These are phyloP conservation scores for Cololabis saira DNA, from an alignment of 2,113 vertebrate species.

Conservation along the genomic window DNA sequence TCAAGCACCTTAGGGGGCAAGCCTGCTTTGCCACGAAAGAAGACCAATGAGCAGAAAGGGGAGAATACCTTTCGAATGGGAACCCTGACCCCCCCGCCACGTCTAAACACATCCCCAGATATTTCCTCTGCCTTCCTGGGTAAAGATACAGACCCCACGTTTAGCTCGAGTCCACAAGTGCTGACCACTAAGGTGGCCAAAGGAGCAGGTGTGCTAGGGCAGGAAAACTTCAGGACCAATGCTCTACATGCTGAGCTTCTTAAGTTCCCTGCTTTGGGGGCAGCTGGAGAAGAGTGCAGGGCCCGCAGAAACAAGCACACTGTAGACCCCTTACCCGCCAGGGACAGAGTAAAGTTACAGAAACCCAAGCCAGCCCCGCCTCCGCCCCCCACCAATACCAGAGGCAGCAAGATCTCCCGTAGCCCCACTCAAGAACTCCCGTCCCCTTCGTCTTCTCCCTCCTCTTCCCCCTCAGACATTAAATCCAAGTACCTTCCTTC, in stretches of 20 bases:
- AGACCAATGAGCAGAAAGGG: slow-evolving; percentile 83
- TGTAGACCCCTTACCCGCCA: slow-evolving; percentile 77
- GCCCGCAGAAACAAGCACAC: slow-evolving; percentile 86
- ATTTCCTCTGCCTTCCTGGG: slow-evolving; percentile 63
- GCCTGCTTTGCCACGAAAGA: slow-evolving; percentile 92
- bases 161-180: slow-evolving; percentile 88
- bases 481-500: slow-evolving; percentile 81
- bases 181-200: slow-evolving; percentile 88
- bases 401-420: slow-evolving; percentile 83
- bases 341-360: slow-evolving; percentile 87
- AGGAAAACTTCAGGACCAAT: slow-evolving; percentile 83
- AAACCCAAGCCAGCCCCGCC: slow-evolving; percentile 93
- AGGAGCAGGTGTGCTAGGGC: slow-evolving; percentile 79
- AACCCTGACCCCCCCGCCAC: slow-evolving; percentile 88
- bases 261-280: slow-evolving; percentile 78
- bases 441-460: slow-evolving; percentile 38
- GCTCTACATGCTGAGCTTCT: slow-evolving; percentile 81
- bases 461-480: slow-evolving; percentile 54
- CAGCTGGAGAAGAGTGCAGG: slow-evolving; percentile 85
- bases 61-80: slow-evolving; percentile 80
- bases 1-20: slow-evolving; percentile 89
- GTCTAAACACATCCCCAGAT: slow-evolving; percentile 83
- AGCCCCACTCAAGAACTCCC: slow-evolving; percentile 84
- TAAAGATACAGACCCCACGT: slow-evolving; percentile 87
- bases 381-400: slow-evolving; percentile 82